A percentile compares a stretch with the other conserved stretches of the same genome.
phyloP scores from a whole-genome alignment of 23 tunicate genomes.

The Pegea sp. region DNA sequence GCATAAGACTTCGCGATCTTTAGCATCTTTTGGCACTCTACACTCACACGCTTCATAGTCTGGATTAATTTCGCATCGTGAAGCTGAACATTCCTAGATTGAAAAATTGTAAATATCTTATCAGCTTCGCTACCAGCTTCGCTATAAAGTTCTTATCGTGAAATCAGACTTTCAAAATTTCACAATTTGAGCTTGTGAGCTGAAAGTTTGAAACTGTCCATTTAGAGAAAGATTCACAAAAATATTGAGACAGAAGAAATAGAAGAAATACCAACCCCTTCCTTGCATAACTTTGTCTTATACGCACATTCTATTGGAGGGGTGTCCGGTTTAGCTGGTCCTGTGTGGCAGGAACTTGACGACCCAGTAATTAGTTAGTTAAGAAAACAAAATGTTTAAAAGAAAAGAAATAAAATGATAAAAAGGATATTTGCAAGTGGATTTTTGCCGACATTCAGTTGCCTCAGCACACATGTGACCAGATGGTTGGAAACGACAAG shows the following conservation, averaged over 20 bases:
- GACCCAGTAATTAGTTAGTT: too few relatives aligned
- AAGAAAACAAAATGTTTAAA: conserved; percentile 2
- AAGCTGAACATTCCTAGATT: conserved; percentile 65
- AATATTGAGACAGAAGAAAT: background rate
- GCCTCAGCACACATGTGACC: conserved; percentile 13
- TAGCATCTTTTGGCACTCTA: conserved; percentile 22
- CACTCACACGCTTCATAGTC: conserved; percentile 65
- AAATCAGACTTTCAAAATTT: background rate
- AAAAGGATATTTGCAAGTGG: conserved; percentile 70
- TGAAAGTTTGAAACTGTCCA: too few relatives aligned
- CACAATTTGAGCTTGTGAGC: too few relatives aligned
- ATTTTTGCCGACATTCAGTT: conserved; percentile 35
- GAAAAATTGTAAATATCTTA: too few relatives aligned
- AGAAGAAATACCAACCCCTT: conserved; percentile 26
- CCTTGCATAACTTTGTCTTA: conserved; percentile 40
- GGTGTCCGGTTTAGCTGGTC: conserved; percentile 14
- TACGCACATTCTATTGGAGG: conserved; percentile 24
- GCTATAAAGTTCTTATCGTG: background rate
- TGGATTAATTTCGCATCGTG: conserved; percentile 24
- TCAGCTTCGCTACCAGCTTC: too few relatives aligned
- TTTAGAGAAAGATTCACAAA: too few relatives aligned
- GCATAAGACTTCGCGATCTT: conserved; percentile 25
- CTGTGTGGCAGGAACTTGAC: conserved; percentile 29
- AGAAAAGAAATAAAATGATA: too few relatives aligned
- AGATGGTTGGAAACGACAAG: conserved; percentile 11